Percentiles rank a stretch among this genome's conserved stretches.
Conservation (phyloP, 1,140 invertebrate genomes). For the Zaprionus ornatus region DNA sequence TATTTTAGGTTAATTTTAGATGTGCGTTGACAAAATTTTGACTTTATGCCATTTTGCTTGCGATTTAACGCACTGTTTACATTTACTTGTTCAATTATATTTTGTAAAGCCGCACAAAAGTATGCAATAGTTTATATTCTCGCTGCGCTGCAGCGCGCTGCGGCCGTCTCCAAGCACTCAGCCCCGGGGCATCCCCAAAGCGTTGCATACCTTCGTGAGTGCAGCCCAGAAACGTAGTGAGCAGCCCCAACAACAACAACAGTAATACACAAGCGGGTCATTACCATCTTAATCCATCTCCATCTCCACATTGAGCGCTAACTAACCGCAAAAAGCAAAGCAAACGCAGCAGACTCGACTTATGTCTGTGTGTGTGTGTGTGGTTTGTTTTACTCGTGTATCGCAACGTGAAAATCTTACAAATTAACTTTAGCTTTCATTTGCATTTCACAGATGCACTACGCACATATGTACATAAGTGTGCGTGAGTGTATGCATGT, state of each 20-base stretch:
- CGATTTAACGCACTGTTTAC: not conserved
- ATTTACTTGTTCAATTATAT: not conserved
- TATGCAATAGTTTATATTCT: not conserved
- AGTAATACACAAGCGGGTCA: not conserved
- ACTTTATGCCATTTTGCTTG: too few relatives aligned
- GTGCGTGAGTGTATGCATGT: not conserved
- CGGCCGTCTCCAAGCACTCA: not conserved
- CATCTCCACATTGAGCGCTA: conserved; percentile 2
- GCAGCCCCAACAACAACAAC: not conserved
- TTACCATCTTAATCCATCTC: conserved; percentile 57
- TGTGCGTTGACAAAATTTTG: too few relatives aligned
- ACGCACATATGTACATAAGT: not conserved
- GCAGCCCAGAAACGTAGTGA: not conserved
- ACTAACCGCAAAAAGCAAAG: conserved; percentile 25
- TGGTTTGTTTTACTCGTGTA: conserved; percentile 11
- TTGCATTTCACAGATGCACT: conserved; percentile 67
- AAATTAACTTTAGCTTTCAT: conserved; percentile 81
- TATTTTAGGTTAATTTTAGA: too few relatives aligned
- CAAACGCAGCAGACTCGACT: conserved; percentile 7
- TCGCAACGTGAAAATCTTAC: conserved; percentile 71
- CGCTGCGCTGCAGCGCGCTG: not conserved
- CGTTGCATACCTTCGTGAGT: conserved; percentile 11
- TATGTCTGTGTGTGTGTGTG: conserved; percentile 6
- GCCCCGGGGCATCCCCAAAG: not conserved
- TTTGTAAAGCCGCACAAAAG: not conserved